phyloP scores from a whole-genome alignment of 2,888 invertebrate species.

The Uloborus plumipes region DNA sequence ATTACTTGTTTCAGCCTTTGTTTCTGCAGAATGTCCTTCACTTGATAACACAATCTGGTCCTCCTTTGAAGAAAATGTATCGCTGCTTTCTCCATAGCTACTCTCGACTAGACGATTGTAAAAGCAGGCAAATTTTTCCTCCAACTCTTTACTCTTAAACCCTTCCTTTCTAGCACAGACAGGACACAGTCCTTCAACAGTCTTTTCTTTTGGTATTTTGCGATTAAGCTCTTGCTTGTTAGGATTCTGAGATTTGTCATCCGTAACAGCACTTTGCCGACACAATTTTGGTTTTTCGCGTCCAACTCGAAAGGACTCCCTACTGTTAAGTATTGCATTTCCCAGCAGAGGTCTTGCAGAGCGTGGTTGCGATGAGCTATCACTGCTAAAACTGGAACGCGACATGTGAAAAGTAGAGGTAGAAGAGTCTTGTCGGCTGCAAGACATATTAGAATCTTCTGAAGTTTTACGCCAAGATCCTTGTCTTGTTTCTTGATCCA shows the following conservation, averaged over 20 bases:
- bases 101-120: conserved; percentile 65
- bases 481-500: conserved; percentile 45
- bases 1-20: conserved; percentile 7
- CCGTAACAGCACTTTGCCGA: conserved; percentile 45
- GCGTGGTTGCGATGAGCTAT: conserved; percentile 50
- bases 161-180: conserved; percentile 64
- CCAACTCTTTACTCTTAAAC: conserved; percentile 57
- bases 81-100: conserved; percentile 65
- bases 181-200: conserved; percentile 55
- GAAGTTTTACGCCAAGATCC: conserved; percentile 81
- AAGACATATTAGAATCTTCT: conserved; percentile 91
- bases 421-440: conserved; percentile 89
- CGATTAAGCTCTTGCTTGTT: conserved; percentile 25
- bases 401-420: conserved; percentile 92
- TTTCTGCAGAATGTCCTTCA: conserved; percentile 40
- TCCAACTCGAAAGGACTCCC: conserved; percentile 30
- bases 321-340: conserved; percentile 20
- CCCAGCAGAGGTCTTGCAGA: conserved; percentile 23
- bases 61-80: conserved; percentile 61
- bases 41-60: conserved; percentile 62
- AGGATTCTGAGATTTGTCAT: conserved; percentile 11
- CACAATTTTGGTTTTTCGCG: conserved; percentile 53
- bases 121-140: conserved; percentile 65
- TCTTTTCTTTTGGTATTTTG: conserved; percentile 39
- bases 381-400: conserved; percentile 60